Evolutionary conservation across 2,888 invertebrate genomes (phyloP), one percentile per base, ranked within the genome.

Genomic region (Calameuta filiformis): DNA sequence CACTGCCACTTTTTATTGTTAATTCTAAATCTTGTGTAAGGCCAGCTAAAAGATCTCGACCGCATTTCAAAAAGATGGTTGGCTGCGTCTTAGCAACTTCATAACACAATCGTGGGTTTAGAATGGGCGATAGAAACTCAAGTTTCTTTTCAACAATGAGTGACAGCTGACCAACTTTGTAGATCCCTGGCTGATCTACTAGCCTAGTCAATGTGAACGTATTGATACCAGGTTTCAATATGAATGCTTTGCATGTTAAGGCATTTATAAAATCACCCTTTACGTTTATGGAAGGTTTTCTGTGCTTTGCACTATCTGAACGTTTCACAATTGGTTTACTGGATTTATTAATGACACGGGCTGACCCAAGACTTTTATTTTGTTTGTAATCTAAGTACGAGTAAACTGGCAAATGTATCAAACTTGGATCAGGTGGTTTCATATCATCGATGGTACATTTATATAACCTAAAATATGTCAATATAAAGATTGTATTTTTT

Each of bases 381-480:
- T 97, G 96, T 89, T 97, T 96, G 88, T 95, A 95, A 87, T 96
- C 96, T 68, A 97, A 91, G 89, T 95, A 95, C 73, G 95, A 94
- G 71, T 94, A 94, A 77, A 97, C 95, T 84, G 94, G 93, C 83
- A 96, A 90, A 76, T 94, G 93, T 81, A 93, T 93, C 83, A 95
- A 88, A 81, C 93, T 90, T 15, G 94, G 93, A 89, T 95, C 94
- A 79, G 92, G 92, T 78, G 94, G 93, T 91, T 94, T 94, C 88
- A 94, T 92, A 87, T 95, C 94, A 84, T 92, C 92, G 73, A 91
- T 89, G n/a, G 92, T 92, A 90, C 91, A 87, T 88, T 89, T 86
- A 83, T 94, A 92, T 90, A 94, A 90, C 92, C 94, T 92, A 92
- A 35, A 84, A 84, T 11, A 71, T 71, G 23, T 71, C 71, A 9